Evolutionary conservation across 2,113 vertebrate species (phyloP), one percentile per base, ranked within the genome.

Genomic region (Carassius gibelio): DNA sequence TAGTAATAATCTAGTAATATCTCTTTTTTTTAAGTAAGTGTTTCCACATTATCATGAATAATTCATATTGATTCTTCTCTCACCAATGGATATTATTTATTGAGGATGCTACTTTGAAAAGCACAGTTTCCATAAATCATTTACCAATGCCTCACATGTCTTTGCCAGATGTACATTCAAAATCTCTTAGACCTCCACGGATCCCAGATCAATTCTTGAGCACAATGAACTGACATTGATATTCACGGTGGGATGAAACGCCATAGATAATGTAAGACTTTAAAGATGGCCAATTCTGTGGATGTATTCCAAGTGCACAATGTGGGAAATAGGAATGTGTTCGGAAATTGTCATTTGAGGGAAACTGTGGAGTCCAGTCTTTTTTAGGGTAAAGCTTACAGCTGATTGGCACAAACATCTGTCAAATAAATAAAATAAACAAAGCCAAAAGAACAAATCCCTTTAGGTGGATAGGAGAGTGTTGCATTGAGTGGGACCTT

Each of bases 401-500:
- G 21, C 52, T 62, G 77, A 79, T 17, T 45, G 77, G 36, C 77
- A 26, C 36, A 62, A 15, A 48, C 21, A 81, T 66, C 48, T 30
- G 55, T 42, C 77, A 38, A 2, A 78, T 8, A 55, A 17, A 82
- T 23, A n/a, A 38, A 26, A 13, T 23, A 0, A 82, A 82, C 45
- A 55, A 69, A 50, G 23, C 42, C 26, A 55, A 82, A 82, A 82
- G 1, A 21, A 69, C 21, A 52, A 52, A 30, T 52, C 26, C 45
- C 48, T 71, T 82, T 71, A 38, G 45, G 42, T 52, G 26, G 45
- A 23, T 61, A 66, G 38, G 26, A 52, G 36, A 42, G 64, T 45
- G 75, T 4, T 71, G 19, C 76, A 82, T 84, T 66, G 57, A 82
- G 75, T 82, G 83, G 59, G 59, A 89, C 57, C 83, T 75, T 87